phyloP scores from a whole-genome alignment of 2,888 invertebrate genomes.

The Anthoptus insignis region DNA sequence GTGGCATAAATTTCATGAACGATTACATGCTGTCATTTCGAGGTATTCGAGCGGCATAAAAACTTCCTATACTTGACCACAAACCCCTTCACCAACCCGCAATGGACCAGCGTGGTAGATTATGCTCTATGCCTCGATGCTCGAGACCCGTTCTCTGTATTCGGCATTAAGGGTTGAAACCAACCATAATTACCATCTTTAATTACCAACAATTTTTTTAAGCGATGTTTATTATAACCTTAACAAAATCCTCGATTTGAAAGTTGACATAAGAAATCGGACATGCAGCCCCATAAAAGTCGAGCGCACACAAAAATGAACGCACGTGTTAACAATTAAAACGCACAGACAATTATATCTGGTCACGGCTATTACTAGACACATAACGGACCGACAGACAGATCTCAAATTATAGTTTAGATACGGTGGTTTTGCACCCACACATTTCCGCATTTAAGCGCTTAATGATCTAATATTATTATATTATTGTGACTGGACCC shows the following conservation, averaged over 20 bases:
- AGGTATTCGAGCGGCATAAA: too few relatives aligned
- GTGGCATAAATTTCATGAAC: too few relatives aligned
- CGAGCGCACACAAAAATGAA: constrained; percentile 59
- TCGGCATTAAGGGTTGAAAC: too few relatives aligned
- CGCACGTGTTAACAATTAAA: constrained; percentile 84
- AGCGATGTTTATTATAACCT: too few relatives aligned
- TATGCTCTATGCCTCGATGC: too few relatives aligned
- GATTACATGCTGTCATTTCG: too few relatives aligned
- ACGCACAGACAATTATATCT: constrained; percentile 76
- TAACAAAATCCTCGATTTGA: constrained; percentile 68
- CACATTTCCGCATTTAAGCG: constrained; percentile 82
- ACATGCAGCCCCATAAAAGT: constrained; percentile 58
- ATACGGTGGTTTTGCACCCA: constrained; percentile 85
- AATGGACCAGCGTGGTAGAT: too few relatives aligned
- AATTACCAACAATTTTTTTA: too few relatives aligned
- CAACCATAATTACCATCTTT: too few relatives aligned
- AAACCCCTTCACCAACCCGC: too few relatives aligned
- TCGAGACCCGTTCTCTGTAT: too few relatives aligned
- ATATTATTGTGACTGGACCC: constrained; percentile 75
- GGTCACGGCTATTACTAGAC: constrained; percentile 74
- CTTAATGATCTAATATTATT: constrained; percentile 83
- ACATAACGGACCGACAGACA: constrained; percentile 75
- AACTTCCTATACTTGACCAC: too few relatives aligned
- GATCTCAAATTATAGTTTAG: constrained; percentile 85
- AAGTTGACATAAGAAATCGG: constrained; percentile 60